Conservation (phyloP, 2,888 invertebrate genomes). For the Taenaris catops region DNA sequence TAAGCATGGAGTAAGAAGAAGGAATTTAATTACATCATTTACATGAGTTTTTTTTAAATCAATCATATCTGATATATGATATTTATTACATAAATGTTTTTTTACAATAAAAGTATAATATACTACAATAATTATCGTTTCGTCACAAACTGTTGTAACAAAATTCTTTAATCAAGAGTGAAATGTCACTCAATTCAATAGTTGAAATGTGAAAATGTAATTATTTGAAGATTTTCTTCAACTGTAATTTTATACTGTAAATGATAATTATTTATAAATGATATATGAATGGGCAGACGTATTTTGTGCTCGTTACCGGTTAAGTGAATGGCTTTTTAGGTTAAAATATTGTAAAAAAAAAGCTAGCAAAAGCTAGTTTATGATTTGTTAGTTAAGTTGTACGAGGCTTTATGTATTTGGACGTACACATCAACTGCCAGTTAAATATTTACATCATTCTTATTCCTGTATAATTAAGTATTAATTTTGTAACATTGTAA, state of each 20-base stretch:
- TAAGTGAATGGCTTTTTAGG: constrained; percentile 6
- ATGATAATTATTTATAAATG: constrained; percentile 1
- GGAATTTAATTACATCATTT: constrained; percentile 5
- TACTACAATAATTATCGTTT: neutral
- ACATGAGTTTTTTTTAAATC: constrained; percentile 2
- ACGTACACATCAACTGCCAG: neutral
- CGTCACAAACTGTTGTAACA: neutral
- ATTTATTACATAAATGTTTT: neutral
- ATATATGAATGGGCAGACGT: constrained; percentile 6
- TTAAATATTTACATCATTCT: too few relatives aligned
- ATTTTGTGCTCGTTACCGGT: constrained; percentile 11
- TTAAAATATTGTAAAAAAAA: constrained; percentile 11
- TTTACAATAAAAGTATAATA: neutral
- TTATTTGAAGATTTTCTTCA: too few relatives aligned
- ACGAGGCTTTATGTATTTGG: constrained; percentile 4
- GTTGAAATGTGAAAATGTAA: too few relatives aligned
- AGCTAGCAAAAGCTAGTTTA: constrained; percentile 12
- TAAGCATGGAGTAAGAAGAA: neutral
- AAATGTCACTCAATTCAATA: too few relatives aligned
- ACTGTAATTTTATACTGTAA: too few relatives aligned
- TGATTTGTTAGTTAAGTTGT: constrained; percentile 1
- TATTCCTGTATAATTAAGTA: too few relatives aligned
- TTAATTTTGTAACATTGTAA: too few relatives aligned
- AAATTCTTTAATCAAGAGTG: neutral
- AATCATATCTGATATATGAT: too few relatives aligned